Base-by-base conservation (phyloP, 2,888 invertebrate species). In the Odontocerum albicorne region DNA sequence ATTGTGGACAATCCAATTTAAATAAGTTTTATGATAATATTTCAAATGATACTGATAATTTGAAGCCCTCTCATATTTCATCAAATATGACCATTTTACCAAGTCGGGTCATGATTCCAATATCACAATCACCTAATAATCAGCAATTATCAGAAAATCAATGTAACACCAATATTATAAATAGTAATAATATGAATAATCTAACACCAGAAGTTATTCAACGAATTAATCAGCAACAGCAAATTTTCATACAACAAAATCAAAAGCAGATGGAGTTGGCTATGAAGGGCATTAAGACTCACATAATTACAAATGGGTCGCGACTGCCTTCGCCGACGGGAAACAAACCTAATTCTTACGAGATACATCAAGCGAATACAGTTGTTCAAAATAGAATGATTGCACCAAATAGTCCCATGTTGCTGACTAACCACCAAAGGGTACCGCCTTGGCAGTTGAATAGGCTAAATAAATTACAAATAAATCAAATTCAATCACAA, bases 361-460 rank as follows among this genome's bases (percentile, higher is more conserved):
- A 21, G n/a, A 15, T 31, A 2, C 36, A 21, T 21, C 49, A 44
- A 40, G 27, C 40, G 4, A 54, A 50, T 50, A 6, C 12, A n/a
- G n/a, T 16, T 12, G 39, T 22, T 16, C 55, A 52, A 27, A 75
- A 68, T 13, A 77, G 77, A 62, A 55, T 78, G 22, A 72, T 77
- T 6, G 75, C 77, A 62, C 76, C 77, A 59, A 76, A 75, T 62
- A 77, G 77, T 47, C 72, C 77, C 3, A 74, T 78, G 7, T 73
- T 79, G 33, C 76, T 77, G 67, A 77, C 76, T 63, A 72, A 74
- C 2, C 63, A 63, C 43, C 79, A 78, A 4, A 79, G 81, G 66
- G 75, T 81, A 20, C 81, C 82, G n/a, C 80, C 81, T 3, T 82
- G 82, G 82, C 82, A 80, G 70, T 76, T 80, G 57, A 77, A 80